A percentile compares a stretch with the other conserved stretches of the same genome.
Conservation (phyloP, 1,140 invertebrate species). For the Trichomalopsis sarcophagae region DNA sequence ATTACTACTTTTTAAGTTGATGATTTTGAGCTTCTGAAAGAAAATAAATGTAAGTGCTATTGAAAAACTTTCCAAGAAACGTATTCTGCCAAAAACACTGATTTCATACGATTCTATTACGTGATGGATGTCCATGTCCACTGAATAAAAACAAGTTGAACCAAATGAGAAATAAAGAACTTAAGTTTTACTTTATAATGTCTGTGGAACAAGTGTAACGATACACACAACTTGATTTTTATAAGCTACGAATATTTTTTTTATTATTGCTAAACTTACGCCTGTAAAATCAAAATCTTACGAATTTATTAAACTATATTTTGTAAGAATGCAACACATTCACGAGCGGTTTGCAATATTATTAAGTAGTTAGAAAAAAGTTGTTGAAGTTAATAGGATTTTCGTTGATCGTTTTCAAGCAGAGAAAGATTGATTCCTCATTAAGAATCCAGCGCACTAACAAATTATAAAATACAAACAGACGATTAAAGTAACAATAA, state of each 20-base stretch:
- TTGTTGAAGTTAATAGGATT: conserved; percentile 28
- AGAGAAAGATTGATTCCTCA: conserved; percentile 18
- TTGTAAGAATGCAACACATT: conserved; percentile 18
- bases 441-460: conserved; percentile 19
- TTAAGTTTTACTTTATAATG: conserved; percentile 41
- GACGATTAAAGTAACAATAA: conserved; percentile 40
- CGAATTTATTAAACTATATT: conserved; percentile 31
- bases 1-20: conserved; percentile 34
- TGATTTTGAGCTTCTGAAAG: conserved; percentile 6
- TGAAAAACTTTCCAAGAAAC: conserved; percentile 31
- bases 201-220: conserved; percentile 20
- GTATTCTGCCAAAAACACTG: conserved; percentile 33
- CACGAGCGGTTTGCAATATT: conserved; percentile 34
- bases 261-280: conserved; percentile 10
- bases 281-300: conserved; percentile 25
- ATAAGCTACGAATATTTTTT: conserved; percentile 16
- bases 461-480: conserved; percentile 1
- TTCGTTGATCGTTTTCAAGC: conserved; percentile 34
- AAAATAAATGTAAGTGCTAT: conserved; percentile 9
- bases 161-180: conserved; percentile 41
- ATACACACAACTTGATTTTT: conserved; percentile 39
- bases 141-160: conserved; percentile 27
- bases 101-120: conserved; percentile 33
- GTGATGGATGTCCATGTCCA: not conserved
- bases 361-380: conserved; percentile 37